Conservation (phyloP, 2,797 vertebrate species). For the Xiphorhynchus erythropygius region DNA sequence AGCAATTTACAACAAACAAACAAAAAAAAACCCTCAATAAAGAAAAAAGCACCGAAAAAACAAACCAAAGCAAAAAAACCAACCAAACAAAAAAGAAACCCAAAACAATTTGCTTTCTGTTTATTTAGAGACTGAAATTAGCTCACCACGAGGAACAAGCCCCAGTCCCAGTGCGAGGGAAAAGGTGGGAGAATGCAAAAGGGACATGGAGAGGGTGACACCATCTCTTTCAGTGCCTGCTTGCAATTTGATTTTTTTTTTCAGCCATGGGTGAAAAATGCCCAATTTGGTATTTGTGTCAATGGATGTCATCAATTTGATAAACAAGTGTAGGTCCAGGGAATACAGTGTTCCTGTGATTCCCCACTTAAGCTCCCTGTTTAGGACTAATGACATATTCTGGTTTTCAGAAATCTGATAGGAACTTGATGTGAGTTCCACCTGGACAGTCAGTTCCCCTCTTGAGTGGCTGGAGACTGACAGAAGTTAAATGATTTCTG, state of each 20-base stretch:
- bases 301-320: not conserved
- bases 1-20: not conserved
- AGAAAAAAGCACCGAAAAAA: not conserved
- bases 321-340: not conserved
- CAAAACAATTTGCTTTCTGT: not conserved
- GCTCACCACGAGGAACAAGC: not conserved
- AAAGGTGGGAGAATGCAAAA: not conserved
- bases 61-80: not conserved
- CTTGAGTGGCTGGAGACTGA: not conserved
- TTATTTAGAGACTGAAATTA: not conserved
- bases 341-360: not conserved
- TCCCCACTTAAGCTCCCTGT: not conserved
- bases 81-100: not conserved
- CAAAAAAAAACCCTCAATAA: not conserved
- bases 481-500: not conserved
- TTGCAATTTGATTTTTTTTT: not conserved
- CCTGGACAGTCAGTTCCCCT: not conserved
- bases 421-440: not conserved
- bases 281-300: not conserved
- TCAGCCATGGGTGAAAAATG: not conserved
- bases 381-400: not conserved
- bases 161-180: not conserved
- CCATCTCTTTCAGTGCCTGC: not conserved
- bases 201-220: not conserved
- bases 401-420: not conserved